A percentile compares a stretch with the other conserved stretches of the same genome.
phyloP scores from a whole-genome alignment of 2,888 invertebrate genomes.

The Scaptodrosophila latifasciaeformis region DNA sequence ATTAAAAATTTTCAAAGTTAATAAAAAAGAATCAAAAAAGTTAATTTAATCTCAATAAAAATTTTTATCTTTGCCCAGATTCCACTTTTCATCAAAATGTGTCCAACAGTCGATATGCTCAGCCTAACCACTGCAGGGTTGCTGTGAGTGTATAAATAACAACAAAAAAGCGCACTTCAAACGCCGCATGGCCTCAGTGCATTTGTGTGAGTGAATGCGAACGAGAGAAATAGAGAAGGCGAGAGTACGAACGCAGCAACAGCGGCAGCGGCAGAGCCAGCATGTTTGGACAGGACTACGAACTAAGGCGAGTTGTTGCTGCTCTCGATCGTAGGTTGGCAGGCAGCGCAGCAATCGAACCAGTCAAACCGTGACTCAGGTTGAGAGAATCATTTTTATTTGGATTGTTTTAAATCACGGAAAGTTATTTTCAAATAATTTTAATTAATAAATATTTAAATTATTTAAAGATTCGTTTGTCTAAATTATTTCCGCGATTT shows the following conservation, averaged over 20 bases:
- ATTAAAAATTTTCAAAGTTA: no score
- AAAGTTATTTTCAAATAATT: background rate
- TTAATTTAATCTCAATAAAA: background rate
- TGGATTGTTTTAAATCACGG: no score
- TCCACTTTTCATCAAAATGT: no score
- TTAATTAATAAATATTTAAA: background rate
- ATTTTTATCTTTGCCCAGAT: conserved; percentile 8
- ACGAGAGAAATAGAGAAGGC: no score
- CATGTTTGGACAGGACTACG: conserved; percentile 53
- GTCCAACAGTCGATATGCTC: no score
- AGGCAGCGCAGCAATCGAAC: conserved; percentile 23
- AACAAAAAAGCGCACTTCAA: conserved; percentile 55
- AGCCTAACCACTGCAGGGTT: background rate
- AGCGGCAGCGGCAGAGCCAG: conserved; percentile 49
- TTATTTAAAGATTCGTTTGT: background rate
- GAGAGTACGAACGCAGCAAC: background rate
- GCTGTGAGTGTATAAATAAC: conserved; percentile 28
- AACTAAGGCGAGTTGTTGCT: conserved; percentile 4
- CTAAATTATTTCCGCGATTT: background rate
- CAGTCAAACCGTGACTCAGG: conserved; percentile 29
- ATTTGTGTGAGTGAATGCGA: conserved; percentile 14
- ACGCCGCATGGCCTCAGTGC: conserved; percentile 36
- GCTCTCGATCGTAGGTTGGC: no score
- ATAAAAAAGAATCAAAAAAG: conserved; percentile 25
- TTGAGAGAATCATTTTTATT: no score